phyloP scores from a whole-genome alignment of 2,888 invertebrate genomes.

The Zhuqinia jingwanae region DNA sequence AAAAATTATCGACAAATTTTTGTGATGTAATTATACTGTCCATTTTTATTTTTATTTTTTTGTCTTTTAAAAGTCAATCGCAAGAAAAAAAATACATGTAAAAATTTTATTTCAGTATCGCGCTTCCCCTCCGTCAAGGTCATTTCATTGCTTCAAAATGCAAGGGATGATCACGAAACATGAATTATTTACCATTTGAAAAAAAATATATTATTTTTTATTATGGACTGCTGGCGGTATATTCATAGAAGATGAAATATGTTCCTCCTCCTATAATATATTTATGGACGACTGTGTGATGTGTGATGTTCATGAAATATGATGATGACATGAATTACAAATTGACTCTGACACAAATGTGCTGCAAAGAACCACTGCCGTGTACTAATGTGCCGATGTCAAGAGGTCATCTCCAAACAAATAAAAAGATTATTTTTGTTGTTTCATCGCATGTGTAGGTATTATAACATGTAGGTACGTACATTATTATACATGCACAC shows the following conservation, averaged over 20 bases:
- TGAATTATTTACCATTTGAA: neutral
- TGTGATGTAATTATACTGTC: constrained; percentile 16
- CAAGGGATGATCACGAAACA: constrained; percentile 17
- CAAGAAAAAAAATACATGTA: neutral
- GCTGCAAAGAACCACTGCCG: too few relatives aligned
- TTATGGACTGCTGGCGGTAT: neutral
- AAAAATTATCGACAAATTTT: neutral
- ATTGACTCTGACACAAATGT: constrained; percentile 38
- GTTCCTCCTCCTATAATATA: neutral
- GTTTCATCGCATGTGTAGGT: too few relatives aligned
- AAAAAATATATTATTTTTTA: too few relatives aligned
- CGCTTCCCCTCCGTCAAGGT: constrained; percentile 25
- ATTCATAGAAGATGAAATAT: neutral
- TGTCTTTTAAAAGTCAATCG: constrained; percentile 22
- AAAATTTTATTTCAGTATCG: neutral
- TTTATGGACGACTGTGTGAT: neutral
- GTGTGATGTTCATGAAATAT: too few relatives aligned
- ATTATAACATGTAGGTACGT: constrained; percentile 1
- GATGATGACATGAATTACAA: constrained; percentile 45
- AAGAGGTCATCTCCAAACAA: neutral
- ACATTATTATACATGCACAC: too few relatives aligned
- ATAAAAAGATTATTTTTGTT: neutral
- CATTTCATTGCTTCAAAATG: neutral
- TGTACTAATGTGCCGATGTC: constrained; percentile 11
- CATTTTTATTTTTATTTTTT: constrained; percentile 21